These are phyloP conservation scores for Physocephala rufipes DNA, from an alignment of 2,888 invertebrate species.

Conservation along the genomic window DNA sequence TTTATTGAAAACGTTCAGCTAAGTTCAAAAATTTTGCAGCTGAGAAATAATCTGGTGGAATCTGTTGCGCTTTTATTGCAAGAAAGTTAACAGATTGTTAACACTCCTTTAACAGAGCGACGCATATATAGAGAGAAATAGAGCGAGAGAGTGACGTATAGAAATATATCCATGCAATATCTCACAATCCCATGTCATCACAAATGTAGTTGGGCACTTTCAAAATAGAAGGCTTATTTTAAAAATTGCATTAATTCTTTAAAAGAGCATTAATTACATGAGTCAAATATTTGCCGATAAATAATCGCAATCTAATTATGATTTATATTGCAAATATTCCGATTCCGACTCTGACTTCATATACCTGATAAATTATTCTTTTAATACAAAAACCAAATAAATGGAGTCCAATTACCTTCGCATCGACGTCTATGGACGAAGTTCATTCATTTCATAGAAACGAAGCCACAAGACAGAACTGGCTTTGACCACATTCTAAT, in stretches of 20 bases:
- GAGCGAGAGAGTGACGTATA: not conserved
- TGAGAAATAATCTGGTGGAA: too few relatives aligned
- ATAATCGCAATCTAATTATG: not conserved
- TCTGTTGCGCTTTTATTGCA: too few relatives aligned
- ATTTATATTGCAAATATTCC: not conserved
- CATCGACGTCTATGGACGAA: not conserved
- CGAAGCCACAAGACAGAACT: slow-evolving; percentile 15
- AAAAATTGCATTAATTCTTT: too few relatives aligned
- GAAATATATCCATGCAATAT: too few relatives aligned
- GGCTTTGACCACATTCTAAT: not conserved
- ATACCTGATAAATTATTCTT: not conserved
- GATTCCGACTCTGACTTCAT: not conserved
- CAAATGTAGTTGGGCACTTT: too few relatives aligned
- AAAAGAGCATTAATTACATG: not conserved
- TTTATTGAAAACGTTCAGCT: too few relatives aligned
- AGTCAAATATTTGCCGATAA: not conserved
- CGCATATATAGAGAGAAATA: too few relatives aligned
- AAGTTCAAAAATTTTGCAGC: too few relatives aligned
- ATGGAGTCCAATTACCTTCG: slow-evolving; percentile 6
- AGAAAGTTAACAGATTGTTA: too few relatives aligned
- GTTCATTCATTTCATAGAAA: slow-evolving; percentile 6
- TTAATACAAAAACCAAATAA: not conserved
- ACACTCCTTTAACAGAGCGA: too few relatives aligned
- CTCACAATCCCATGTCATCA: too few relatives aligned
- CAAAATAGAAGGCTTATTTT: too few relatives aligned